Evolutionary conservation across 2,113 vertebrate species (phyloP).

Genomic region (Pygoscelis adeliae): DNA sequence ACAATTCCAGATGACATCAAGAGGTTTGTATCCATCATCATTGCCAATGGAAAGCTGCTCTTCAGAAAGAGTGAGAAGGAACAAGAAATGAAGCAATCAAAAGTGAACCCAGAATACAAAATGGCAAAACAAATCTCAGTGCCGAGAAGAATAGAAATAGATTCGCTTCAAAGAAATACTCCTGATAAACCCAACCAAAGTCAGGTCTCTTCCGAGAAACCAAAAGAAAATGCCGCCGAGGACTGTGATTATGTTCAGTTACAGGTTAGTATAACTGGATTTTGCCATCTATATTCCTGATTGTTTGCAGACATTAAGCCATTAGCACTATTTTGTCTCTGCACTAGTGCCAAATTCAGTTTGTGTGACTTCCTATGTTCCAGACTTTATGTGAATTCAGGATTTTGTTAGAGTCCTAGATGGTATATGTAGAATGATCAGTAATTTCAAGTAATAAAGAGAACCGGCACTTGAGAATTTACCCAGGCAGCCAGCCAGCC

Average conservation of each 20-base stretch:
- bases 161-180: background rate
- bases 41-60: slow-evolving; percentile 90
- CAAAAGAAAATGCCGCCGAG: slow-evolving; percentile 24
- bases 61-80: slow-evolving; percentile 76
- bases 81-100: slow-evolving; percentile 40
- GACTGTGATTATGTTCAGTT: slow-evolving; percentile 82
- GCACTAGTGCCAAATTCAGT: background rate
- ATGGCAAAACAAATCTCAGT: background rate
- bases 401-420: background rate
- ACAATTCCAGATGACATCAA: slow-evolving; percentile 91
- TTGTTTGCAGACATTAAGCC: background rate
- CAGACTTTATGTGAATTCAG: background rate
- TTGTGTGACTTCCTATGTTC: background rate
- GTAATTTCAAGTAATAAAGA: background rate
- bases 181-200: background rate
- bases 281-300: background rate
- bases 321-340: background rate
- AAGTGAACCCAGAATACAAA: background rate
- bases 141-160: slow-evolving; percentile 10
- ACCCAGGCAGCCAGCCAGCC: background rate
- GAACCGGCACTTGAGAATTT: background rate
- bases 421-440: background rate
- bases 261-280: slow-evolving; percentile 62
- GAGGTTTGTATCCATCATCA: slow-evolving; percentile 89
- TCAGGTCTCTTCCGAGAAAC: background rate